Percentiles rank a stretch among this genome's conserved stretches.
phyloP scores from a whole-genome alignment of 2,797 vertebrate genomes.

The Buphagus erythrorhynchus region DNA sequence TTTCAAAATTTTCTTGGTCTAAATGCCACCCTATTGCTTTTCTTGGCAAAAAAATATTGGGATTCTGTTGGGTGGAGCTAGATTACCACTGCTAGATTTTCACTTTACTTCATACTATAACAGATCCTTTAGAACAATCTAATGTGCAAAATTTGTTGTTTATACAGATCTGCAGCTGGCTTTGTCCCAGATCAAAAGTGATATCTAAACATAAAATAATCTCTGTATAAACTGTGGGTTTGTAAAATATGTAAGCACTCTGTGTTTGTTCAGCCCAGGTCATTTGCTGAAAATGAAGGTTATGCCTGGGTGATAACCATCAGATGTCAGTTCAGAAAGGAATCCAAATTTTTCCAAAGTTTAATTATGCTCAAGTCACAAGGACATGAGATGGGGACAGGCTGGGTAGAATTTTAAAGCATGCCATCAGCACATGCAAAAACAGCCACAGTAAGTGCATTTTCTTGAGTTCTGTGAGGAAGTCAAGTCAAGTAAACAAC shows the following conservation, averaged over 20 bases:
- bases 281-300: slow-evolving; percentile 12
- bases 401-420: not conserved
- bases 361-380: not conserved
- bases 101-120: not conserved
- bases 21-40: slow-evolving; percentile 33
- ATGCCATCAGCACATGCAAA: not conserved
- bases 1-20: slow-evolving; percentile 40
- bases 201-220: slow-evolving; percentile 80
- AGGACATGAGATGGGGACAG: not conserved
- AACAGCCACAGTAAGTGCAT: not conserved
- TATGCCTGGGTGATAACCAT: slow-evolving; percentile 28
- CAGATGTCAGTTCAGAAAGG: not conserved
- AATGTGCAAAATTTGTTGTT: slow-evolving; percentile 75
- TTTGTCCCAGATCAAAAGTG: slow-evolving; percentile 68
- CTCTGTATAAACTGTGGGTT: slow-evolving; percentile 76
- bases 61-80: not conserved
- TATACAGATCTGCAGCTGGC: slow-evolving; percentile 69
- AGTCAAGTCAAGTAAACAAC: slow-evolving; percentile 4
- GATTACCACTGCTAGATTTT: slow-evolving; percentile 49
- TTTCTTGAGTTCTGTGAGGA: slow-evolving; percentile 8
- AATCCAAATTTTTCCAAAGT: not conserved
- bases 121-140: slow-evolving; percentile 48
- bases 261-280: slow-evolving; percentile 63
- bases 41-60: not conserved
- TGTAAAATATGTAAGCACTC: slow-evolving; percentile 70